A percentile compares a stretch with the other conserved stretches of the same genome.
phyloP scores from a whole-genome alignment of 1,140 invertebrate species.

The Brachionus manjavacas region DNA sequence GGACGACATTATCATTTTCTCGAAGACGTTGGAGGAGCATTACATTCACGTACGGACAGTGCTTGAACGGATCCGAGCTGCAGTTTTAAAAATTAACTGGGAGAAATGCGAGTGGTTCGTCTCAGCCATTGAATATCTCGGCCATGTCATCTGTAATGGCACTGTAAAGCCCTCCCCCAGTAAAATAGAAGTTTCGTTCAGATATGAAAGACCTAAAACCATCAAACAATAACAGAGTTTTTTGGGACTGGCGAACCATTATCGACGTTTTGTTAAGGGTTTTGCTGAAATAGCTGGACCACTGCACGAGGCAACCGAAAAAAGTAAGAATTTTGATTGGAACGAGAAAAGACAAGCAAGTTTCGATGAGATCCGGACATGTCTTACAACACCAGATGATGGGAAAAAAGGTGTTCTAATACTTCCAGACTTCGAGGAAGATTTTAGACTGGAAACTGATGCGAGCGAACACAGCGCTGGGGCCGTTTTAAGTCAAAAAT shows the following conservation, averaged over 20 bases:
- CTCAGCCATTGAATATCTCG: neutral
- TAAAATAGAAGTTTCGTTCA: too few species aligned
- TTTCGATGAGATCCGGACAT: neutral
- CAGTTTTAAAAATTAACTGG: neutral
- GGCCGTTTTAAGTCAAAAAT: too few species aligned
- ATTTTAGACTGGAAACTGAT: too few species aligned
- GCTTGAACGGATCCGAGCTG: neutral
- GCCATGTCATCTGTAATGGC: neutral
- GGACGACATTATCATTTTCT: neutral
- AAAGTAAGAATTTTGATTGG: neutral
- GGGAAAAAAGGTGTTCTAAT: too few species aligned
- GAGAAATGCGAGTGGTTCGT: neutral
- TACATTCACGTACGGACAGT: neutral
- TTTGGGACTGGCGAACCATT: slow-evolving; percentile 48
- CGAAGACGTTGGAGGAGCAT: neutral
- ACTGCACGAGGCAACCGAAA: neutral
- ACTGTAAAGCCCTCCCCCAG: neutral
- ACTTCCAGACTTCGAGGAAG: too few species aligned
- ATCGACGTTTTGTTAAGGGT: slow-evolving; percentile 46
- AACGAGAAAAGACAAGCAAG: neutral
- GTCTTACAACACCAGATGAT: too few species aligned
- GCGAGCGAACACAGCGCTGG: too few species aligned
- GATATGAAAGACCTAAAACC: neutral
- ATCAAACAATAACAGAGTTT: slow-evolving; percentile 44
- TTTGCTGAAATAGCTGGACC: slow-evolving; percentile 39